Conservation (phyloP, 2,113 vertebrate genomes). For the Lucifuga dentata region DNA sequence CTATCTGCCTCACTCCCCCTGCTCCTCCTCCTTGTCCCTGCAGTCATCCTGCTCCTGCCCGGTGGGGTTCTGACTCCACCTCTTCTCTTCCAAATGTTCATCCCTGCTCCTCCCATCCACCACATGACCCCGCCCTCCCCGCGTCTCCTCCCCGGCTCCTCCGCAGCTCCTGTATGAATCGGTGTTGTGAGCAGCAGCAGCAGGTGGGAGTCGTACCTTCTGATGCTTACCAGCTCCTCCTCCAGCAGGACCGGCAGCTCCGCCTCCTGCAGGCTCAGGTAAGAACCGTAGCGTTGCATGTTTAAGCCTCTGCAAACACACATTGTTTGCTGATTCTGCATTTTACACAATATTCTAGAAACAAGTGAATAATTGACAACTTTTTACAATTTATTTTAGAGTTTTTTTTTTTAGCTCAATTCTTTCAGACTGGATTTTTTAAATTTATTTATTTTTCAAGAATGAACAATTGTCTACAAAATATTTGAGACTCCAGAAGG, state of each 20-base stretch:
- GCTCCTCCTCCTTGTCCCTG: conserved; percentile 16
- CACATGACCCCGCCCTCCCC: conserved; percentile 70
- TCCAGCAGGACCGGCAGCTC: conserved; percentile 92
- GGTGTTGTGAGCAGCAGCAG: conserved; percentile 72
- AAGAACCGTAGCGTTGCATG: not conserved
- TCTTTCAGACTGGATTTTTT: no score
- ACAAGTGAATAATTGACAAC: no score
- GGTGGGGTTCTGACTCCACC: not conserved
- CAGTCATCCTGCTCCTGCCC: not conserved
- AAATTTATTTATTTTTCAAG: no score
- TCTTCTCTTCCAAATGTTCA: conserved; percentile 49
- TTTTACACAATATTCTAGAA: no score
- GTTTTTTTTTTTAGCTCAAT: no score
- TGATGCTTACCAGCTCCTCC: conserved; percentile 88
- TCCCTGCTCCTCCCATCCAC: conserved; percentile 63
- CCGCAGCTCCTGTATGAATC: conserved; percentile 50
- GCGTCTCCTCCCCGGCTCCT: conserved; percentile 65
- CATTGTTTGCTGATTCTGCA: no score
- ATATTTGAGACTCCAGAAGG: no score
- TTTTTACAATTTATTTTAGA: no score
- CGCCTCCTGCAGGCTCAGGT: conserved; percentile 96
- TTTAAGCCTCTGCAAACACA: no score
- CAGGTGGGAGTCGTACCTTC: conserved; percentile 81
- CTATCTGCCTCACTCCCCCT: conserved; percentile 47
- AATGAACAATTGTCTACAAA: no score